phyloP scores from a whole-genome alignment of 2,797 vertebrate species.

The Alectoris magna region DNA sequence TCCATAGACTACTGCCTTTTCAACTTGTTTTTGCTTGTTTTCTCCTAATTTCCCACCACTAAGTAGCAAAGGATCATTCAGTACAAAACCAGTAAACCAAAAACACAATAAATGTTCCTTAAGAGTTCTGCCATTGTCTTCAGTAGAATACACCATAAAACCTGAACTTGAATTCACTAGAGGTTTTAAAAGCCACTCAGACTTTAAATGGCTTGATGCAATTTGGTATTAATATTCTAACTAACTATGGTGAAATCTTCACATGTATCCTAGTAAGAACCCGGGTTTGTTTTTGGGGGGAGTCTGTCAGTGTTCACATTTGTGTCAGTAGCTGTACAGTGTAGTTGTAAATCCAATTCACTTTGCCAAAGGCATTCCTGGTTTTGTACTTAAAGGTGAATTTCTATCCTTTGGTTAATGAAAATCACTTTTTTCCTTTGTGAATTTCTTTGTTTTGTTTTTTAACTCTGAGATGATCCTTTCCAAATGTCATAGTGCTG shows the following conservation, averaged over 20 bases:
- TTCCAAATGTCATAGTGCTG: constrained; percentile 69
- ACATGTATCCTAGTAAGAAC: neutral
- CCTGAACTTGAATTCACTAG: neutral
- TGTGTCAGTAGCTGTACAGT: neutral
- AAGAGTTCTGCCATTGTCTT: neutral
- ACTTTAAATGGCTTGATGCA: neutral
- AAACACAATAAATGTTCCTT: neutral
- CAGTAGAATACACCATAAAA: constrained; percentile 12
- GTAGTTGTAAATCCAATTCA: neutral
- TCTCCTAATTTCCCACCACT: neutral
- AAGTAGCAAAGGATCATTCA: neutral
- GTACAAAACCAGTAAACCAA: neutral
- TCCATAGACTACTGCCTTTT: neutral
- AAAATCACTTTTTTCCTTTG: constrained; percentile 50
- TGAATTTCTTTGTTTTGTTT: constrained; percentile 60
- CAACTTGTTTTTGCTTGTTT: neutral
- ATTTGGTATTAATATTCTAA: neutral
- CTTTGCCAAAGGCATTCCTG: neutral
- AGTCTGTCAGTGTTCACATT: neutral
- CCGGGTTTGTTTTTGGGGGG: neutral
- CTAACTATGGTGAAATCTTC: neutral
- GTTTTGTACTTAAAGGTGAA: constrained; percentile 55
- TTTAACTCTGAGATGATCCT: constrained; percentile 61
- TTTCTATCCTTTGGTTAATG: constrained; percentile 57
- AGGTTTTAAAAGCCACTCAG: neutral